phyloP scores from a whole-genome alignment of 2,113 vertebrate species.

The Corythornis vintsioides region DNA sequence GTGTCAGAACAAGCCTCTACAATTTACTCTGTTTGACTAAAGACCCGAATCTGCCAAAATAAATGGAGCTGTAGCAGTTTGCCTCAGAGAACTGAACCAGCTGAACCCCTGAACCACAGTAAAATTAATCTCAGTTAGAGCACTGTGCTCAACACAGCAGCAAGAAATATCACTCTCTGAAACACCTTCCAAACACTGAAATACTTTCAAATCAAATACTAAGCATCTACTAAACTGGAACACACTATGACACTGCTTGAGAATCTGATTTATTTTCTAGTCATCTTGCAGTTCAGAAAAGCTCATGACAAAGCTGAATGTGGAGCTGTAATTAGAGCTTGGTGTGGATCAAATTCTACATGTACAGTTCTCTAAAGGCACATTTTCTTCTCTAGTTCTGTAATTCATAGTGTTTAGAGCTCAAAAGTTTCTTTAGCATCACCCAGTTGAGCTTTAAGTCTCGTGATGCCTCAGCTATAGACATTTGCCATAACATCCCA shows the following conservation, averaged over 20 bases:
- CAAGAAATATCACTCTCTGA: background rate
- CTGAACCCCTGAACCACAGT: background rate
- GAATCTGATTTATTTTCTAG: background rate
- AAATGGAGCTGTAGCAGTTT: background rate
- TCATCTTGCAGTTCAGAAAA: background rate
- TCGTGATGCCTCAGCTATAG: background rate
- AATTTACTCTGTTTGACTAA: background rate
- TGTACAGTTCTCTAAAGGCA: background rate
- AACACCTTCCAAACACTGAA: background rate
- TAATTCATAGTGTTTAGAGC: background rate
- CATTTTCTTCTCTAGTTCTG: background rate
- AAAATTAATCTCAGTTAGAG: background rate
- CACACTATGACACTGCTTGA: background rate
- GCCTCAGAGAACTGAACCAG: background rate
- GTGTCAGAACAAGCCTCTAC: background rate
- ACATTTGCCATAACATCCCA: background rate
- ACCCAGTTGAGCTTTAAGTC: background rate
- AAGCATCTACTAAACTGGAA: background rate
- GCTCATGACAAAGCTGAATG: background rate
- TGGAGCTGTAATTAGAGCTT: background rate
- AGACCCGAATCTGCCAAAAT: background rate
- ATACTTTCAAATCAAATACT: background rate
- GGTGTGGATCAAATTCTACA: background rate
- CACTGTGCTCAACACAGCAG: background rate
- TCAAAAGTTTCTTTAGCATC: background rate